phyloP scores from a whole-genome alignment of 2,888 invertebrate genomes.

The Gryllus longicercus region DNA sequence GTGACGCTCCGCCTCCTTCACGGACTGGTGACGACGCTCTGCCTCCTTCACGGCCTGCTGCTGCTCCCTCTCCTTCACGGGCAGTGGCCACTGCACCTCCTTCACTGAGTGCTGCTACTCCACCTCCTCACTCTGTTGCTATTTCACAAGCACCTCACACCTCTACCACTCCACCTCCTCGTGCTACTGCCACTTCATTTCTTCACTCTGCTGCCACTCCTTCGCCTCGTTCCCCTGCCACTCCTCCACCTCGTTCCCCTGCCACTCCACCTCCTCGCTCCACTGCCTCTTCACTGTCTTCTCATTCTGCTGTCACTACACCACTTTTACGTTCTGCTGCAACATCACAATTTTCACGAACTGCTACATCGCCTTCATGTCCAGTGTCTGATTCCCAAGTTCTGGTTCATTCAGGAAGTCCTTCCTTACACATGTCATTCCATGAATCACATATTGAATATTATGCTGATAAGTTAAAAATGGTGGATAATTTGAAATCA shows the following conservation, averaged over 20 bases:
- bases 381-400: no score
- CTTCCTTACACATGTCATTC: no score
- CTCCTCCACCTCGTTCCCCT: no score
- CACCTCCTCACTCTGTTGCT: not conserved
- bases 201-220: not conserved
- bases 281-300: no score
- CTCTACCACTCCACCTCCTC: conserved; percentile 2
- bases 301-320: no score
- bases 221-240: no score
- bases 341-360: not conserved
- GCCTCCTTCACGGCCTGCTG: not conserved
- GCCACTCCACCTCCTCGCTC: no score
- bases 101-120: not conserved
- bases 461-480: no score
- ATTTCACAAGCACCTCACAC: not conserved
- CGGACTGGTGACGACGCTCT: not conserved
- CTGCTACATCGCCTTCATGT: not conserved
- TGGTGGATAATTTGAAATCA: no score
- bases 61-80: not conserved
- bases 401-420: no score
- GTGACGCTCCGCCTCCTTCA: not conserved
- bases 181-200: not conserved
- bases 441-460: no score
- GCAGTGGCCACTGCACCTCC: not conserved
- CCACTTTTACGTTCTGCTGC: not conserved